Base-by-base conservation (phyloP, 35 echinoderm and acorn worm genomes). In the Stichopus chloronotus region DNA sequence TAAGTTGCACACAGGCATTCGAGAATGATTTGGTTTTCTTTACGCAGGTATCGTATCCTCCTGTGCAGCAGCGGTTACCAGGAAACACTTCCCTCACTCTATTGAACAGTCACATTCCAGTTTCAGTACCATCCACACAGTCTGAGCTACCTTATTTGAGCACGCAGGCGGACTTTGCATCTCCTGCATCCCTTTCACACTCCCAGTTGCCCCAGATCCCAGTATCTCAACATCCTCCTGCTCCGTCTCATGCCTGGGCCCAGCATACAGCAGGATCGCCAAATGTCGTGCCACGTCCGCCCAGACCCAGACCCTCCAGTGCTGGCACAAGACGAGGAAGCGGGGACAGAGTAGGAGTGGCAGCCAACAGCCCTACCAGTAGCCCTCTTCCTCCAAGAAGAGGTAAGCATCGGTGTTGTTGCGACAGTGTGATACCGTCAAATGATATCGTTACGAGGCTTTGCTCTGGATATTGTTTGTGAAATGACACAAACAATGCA, bases 301-400 rank as follows among this genome's bases (percentile, higher is more conserved):
- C 97, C 2, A 99, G 93, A 85, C 92, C 95, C 6, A 95, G 97
- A 63, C 97, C 97, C 10, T 92, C 95, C 16, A 99, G 97, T 92
- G 97, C 97, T 14, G 97, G 95, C 9, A 90, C 81, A 3, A 92
- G 97, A 61, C 92, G 95, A 11, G 95, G 93, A 4, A 98, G 97
- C 84, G 93, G 92, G 4, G 92, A 95, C 53, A 76, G 93, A 54
- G 82, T 52, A 14, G 91, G 87, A 11, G 59, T 61, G 78, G 88
- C 61, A 72, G 56, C 71, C 78, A 92, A 93, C 30, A 98, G 96
- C 77, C 96, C 96, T 9, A 94, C 92, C 0, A 93, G 90, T 69
- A 98, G 96, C 78, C 96, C 96, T 19, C 79, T 95, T 9, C 94
- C 96, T 63, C 86, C 96, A 90, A 94, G 96, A 91, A 94, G 94